phyloP scores from a whole-genome alignment of 2,113 vertebrate species.

The Hippocampus zosterae region DNA sequence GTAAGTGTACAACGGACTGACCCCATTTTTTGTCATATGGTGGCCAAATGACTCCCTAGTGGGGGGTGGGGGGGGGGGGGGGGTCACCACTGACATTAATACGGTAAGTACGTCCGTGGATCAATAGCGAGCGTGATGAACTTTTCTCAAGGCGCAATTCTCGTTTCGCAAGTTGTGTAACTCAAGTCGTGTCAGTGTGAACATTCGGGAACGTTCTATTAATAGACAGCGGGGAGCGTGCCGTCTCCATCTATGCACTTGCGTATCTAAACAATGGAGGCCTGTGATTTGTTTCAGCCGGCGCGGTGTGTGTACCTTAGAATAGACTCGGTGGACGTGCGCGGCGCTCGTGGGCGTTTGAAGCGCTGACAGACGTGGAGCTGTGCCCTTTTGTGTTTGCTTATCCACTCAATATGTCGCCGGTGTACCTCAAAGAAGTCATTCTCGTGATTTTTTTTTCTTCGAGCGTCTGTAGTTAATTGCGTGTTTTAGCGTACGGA shows the following conservation, averaged over 20 bases:
- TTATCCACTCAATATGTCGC: neutral
- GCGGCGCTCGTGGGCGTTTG: neutral
- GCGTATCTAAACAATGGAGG: slow-evolving; percentile 1
- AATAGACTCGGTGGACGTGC: neutral
- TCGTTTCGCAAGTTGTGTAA: neutral
- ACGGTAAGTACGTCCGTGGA: too few species aligned
- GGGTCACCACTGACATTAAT: too few species aligned
- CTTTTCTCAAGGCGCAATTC: neutral
- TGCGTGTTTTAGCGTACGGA: neutral
- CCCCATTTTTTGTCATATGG: too few species aligned
- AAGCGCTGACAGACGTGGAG: neutral
- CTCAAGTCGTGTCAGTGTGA: neutral
- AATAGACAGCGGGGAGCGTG: neutral
- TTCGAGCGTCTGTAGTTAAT: neutral
- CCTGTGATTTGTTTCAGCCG: neutral
- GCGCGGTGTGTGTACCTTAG: neutral
- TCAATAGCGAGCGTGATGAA: too few species aligned
- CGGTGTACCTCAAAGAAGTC: neutral
- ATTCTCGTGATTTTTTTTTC: neutral
- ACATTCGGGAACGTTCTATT: neutral
- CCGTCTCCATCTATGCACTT: neutral
- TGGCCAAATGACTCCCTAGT: too few species aligned
- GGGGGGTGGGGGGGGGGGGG: too few species aligned
- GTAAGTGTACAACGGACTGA: too few species aligned
- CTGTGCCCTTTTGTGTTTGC: neutral